These are phyloP conservation scores for Philypnodon macrostomus DNA, from an alignment of 2,797 vertebrate species.

Conservation along the genomic window DNA sequence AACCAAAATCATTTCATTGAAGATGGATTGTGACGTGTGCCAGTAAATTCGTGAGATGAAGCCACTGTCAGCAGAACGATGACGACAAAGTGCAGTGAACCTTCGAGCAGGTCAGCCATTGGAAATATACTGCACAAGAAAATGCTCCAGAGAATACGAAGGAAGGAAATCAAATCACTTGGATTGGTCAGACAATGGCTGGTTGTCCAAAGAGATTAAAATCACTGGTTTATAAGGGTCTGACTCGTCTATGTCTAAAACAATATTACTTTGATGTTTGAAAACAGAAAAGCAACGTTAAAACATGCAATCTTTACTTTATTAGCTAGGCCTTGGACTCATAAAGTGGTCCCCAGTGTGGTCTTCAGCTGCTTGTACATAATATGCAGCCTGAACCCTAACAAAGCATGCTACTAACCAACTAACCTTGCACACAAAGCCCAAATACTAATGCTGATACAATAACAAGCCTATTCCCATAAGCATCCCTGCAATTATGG, in stretches of 20 bases:
- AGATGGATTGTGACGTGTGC: not conserved
- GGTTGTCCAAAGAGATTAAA: not conserved
- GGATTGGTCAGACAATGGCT: not conserved
- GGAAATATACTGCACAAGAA: not conserved
- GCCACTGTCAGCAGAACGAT: not conserved
- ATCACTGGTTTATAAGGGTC: not conserved
- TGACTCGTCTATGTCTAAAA: not conserved
- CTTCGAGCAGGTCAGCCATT: not conserved
- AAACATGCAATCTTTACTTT: too few species aligned
- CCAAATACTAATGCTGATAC: too few species aligned
- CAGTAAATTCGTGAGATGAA: not conserved
- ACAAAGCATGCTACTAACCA: too few species aligned
- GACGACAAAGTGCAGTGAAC: slow-evolving; percentile 8
- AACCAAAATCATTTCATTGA: not conserved
- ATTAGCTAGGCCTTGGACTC: too few species aligned
- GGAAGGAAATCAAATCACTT: slow-evolving; percentile 5
- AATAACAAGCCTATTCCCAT: too few species aligned
- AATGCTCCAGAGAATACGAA: not conserved
- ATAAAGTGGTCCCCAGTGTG: too few species aligned
- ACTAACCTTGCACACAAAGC: too few species aligned
- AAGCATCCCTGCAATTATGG: too few species aligned
- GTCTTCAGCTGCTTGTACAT: too few species aligned
- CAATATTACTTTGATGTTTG: not conserved
- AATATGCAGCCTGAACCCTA: too few species aligned
- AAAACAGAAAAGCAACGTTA: too few species aligned